These are phyloP conservation scores for Pheosia tremula DNA, from an alignment of 2,888 invertebrate genomes.

Conservation along the genomic window DNA sequence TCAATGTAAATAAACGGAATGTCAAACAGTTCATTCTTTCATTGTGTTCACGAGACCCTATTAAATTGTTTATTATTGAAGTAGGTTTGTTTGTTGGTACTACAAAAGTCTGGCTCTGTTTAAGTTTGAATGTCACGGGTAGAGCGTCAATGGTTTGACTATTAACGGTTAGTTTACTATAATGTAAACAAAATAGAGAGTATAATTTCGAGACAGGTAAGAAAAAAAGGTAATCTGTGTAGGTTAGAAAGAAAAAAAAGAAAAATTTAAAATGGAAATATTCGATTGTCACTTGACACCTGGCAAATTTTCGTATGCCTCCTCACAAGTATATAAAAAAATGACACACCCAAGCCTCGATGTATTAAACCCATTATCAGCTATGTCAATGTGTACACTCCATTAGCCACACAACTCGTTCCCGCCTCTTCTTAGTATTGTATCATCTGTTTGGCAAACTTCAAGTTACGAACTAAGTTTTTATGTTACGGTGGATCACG, in stretches of 20 bases:
- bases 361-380: not conserved
- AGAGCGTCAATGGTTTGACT: not conserved
- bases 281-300: too few relatives aligned
- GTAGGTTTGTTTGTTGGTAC: not conserved
- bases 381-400: conserved; percentile 1
- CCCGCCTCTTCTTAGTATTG: not conserved
- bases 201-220: too few relatives aligned
- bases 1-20: conserved; percentile 24
- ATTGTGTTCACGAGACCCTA: too few relatives aligned
- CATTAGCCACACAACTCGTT: not conserved
- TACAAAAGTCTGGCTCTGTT: too few relatives aligned
- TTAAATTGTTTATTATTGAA: conserved; percentile 5
- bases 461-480: not conserved
- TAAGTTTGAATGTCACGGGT: not conserved
- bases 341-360: not conserved
- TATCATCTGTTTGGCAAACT: not conserved
- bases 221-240: too few relatives aligned
- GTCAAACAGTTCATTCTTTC: conserved; percentile 33
- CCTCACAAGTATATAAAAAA: not conserved
- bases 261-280: not conserved
- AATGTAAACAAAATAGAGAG: too few relatives aligned
- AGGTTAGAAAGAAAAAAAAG: too few relatives aligned
- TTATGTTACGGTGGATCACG: not conserved
- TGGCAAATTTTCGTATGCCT: too few relatives aligned
- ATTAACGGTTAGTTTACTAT: too few relatives aligned